Base-by-base conservation (phyloP, 2,797 vertebrate species). In the Cynodonichthys magdalenae region DNA sequence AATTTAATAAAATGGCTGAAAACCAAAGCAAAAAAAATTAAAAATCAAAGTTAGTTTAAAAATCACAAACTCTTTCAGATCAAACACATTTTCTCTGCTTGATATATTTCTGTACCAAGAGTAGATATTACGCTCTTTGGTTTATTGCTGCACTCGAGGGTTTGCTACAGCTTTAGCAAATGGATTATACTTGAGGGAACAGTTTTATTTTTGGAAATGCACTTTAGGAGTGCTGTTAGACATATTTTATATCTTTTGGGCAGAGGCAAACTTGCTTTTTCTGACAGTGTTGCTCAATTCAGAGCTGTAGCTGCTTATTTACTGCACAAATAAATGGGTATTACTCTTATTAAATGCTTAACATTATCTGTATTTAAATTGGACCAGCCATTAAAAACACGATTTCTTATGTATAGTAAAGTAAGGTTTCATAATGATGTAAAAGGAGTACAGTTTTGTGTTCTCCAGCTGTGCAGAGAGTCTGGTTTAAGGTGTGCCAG, bases 121-220 rank as follows among this genome's bases (percentile, higher is more conserved):
- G 15, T 36, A 27, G 15, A 47, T 56, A 59, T 39, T 45, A 6
- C 36, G 18, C 12, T 27, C 19, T 56, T 27, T 29, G 42, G 42
- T 73, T 62, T 27, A 53, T 60, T 18, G 28, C 64, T 59, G 53
- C 29, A 53, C 34, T 62, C 58, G 27, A 59, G 19, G 62, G 45
- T 55, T 54, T 20, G 50, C 42, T 58, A 15, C 57, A 47, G 39
- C 51, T 52, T 55, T 69, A 52, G 52, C 17, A 51, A 61, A 28
- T 54, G 18, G 44, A 75, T 78, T 54, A 45, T 49, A 41, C 34
- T 48, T 24, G 17, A 72, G 56, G 50, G 49, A 66, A 71, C 57
- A 27, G 31, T 58, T 61, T 15, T 51, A 59, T 66, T 68, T 48
- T 34, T 18, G 45, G 28, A 55, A 59, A 54, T 41, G 6, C 27